A percentile compares a stretch with the other conserved stretches of the same genome.
Conservation (phyloP, 1,140 invertebrate genomes). For the Belonocnema kinseyi region DNA sequence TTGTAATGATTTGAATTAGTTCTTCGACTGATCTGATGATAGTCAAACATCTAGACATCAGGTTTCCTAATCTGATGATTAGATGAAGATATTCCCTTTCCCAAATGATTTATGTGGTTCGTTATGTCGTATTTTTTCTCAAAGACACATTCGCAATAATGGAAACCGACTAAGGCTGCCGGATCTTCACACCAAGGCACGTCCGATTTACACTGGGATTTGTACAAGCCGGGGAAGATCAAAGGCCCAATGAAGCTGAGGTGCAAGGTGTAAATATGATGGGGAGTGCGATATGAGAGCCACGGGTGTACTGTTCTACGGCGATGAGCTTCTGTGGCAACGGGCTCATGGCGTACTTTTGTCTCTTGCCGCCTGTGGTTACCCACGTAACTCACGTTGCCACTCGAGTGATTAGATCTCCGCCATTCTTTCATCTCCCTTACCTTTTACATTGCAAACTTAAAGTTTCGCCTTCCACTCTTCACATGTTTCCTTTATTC, state of each 20-base stretch:
- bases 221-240: neutral
- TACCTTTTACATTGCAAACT: neutral
- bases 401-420: conserved; percentile 60
- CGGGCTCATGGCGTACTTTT: conserved; percentile 49
- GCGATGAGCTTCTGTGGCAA: conserved; percentile 41
- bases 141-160: neutral
- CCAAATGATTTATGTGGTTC: neutral
- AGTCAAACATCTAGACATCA: conserved; percentile 1
- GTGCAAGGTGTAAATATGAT: conserved; percentile 55
- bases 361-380: conserved; percentile 54
- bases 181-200: neutral
- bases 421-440: conserved; percentile 47
- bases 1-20: neutral
- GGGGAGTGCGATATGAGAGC: conserved; percentile 46
- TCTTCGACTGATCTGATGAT: conserved; percentile 8
- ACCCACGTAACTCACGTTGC: conserved; percentile 64
- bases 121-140: conserved; percentile 1
- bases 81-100: neutral
- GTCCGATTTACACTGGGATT: no score
- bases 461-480: neutral
- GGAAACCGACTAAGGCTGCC: neutral
- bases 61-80: conserved; percentile 2
- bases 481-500: conserved; percentile 10
- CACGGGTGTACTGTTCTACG: conserved; percentile 53
- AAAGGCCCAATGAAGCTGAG: conserved; percentile 30